Percentiles rank a stretch among this genome's conserved stretches.
Evolutionary conservation across 2,888 invertebrate genomes (phyloP).

Genomic region (Eristalis arbustorum): DNA sequence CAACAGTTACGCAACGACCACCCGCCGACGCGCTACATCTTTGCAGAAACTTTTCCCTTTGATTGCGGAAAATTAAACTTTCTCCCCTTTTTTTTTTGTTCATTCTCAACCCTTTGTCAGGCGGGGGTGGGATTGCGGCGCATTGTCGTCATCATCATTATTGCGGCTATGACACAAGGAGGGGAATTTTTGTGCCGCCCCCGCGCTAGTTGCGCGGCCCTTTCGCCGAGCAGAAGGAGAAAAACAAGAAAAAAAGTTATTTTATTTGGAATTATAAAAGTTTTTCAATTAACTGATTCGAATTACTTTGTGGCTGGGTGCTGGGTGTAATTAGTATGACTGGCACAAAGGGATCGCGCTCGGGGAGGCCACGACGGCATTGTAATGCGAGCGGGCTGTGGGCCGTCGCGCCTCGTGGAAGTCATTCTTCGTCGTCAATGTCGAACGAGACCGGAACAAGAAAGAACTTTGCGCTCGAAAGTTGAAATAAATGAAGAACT

Average conservation of each 20-base stretch:
- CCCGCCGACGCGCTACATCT: not conserved
- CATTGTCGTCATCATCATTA: not conserved
- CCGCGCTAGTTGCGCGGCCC: not conserved
- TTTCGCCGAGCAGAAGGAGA: not conserved
- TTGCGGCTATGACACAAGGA: not conserved
- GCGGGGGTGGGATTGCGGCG: not conserved
- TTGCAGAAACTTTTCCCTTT: not conserved
- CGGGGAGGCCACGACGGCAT: not conserved
- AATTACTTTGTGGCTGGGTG: slow-evolving; percentile 52
- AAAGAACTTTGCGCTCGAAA: slow-evolving; percentile 3
- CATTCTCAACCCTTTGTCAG: not conserved
- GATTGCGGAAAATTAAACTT: not conserved
- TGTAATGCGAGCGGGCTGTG: not conserved
- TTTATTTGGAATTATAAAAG: slow-evolving; percentile 56
- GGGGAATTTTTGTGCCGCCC: not conserved
- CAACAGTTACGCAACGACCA: not conserved
- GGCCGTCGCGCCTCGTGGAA: not conserved
- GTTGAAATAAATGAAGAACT: slow-evolving; percentile 29
- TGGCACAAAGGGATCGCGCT: slow-evolving; percentile 35
- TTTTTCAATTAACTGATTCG: slow-evolving; percentile 59
- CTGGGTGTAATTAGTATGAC: slow-evolving; percentile 55
- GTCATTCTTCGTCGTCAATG: slow-evolving; percentile 22
- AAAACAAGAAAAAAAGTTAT: slow-evolving; percentile 33
- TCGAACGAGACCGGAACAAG: slow-evolving; percentile 27
- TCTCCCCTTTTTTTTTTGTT: not conserved